Evolutionary conservation across 2,888 invertebrate genomes (phyloP).

Genomic region (Luperina testacea): DNA sequence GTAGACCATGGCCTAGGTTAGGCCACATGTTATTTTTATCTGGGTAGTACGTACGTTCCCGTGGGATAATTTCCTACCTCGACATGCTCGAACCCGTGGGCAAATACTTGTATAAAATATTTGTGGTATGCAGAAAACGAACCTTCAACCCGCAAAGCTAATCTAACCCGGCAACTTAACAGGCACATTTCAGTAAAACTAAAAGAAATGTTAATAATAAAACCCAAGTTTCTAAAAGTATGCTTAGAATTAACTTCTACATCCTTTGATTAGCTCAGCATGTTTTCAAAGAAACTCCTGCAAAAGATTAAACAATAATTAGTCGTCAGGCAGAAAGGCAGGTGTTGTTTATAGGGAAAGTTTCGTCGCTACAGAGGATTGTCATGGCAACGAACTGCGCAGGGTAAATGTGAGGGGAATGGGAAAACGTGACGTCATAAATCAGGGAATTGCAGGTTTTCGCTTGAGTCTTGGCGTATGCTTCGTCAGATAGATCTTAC

Average conservation of each 20-base stretch:
- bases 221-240: slow-evolving; percentile 33
- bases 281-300: slow-evolving; percentile 50
- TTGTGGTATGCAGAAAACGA: background rate
- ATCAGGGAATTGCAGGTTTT: slow-evolving; percentile 22
- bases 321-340: slow-evolving; percentile 60
- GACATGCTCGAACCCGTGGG: too few relatives aligned
- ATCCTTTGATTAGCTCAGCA: slow-evolving; percentile 53
- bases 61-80: background rate
- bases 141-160: background rate
- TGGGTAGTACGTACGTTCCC: background rate
- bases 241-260: slow-evolving; percentile 21
- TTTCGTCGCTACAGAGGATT: slow-evolving; percentile 42
- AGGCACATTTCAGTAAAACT: slow-evolving; percentile 15
- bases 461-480: background rate
- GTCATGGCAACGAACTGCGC: slow-evolving; percentile 42
- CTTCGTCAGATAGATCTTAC: background rate
- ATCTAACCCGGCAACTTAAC: slow-evolving; percentile 1
- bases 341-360: slow-evolving; percentile 65
- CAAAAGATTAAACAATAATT: slow-evolving; percentile 65
- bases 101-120: background rate
- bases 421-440: slow-evolving; percentile 42
- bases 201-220: slow-evolving; percentile 20
- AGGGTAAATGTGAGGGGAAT: slow-evolving; percentile 30
- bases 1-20: too few relatives aligned
- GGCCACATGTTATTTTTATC: background rate